Conservation (phyloP, 2,888 invertebrate genomes). For the Blera fallax region DNA sequence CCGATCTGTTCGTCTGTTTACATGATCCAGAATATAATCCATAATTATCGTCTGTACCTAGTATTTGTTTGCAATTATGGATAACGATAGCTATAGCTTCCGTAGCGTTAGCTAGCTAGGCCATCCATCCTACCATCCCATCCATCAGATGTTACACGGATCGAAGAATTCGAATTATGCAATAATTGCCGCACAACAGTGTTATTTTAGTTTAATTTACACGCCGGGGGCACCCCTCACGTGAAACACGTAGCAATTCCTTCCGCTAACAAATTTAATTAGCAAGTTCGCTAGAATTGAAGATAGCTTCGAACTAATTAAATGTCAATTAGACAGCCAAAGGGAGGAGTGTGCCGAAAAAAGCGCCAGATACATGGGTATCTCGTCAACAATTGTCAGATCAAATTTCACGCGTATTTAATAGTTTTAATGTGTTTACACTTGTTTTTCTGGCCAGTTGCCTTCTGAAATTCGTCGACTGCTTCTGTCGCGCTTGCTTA, state of each 20-base stretch:
- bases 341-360: neutral
- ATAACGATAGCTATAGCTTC: neutral
- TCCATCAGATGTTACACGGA: neutral
- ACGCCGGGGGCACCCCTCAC: neutral
- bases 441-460: slow-evolving; percentile 15
- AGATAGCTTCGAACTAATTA: neutral
- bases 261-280: slow-evolving; percentile 20
- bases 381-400: slow-evolving; percentile 3
- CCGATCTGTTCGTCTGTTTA: neutral
- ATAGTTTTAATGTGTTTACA: neutral
- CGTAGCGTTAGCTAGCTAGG: neutral
- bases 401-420: slow-evolving; percentile 23
- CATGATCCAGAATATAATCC: slow-evolving; percentile 11
- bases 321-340: neutral
- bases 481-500: too few relatives aligned
- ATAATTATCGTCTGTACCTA: neutral
- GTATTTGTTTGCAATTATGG: neutral
- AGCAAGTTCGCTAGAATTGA: slow-evolving; percentile 9
- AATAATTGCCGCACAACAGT: neutral
- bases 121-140: neutral
- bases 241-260: neutral
- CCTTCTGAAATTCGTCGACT: neutral
- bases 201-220: neutral
- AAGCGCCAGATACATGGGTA: neutral
- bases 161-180: neutral